These are phyloP conservation scores for Amorpha juglandis DNA, from an alignment of 2,888 invertebrate genomes.

Conservation along the genomic window DNA sequence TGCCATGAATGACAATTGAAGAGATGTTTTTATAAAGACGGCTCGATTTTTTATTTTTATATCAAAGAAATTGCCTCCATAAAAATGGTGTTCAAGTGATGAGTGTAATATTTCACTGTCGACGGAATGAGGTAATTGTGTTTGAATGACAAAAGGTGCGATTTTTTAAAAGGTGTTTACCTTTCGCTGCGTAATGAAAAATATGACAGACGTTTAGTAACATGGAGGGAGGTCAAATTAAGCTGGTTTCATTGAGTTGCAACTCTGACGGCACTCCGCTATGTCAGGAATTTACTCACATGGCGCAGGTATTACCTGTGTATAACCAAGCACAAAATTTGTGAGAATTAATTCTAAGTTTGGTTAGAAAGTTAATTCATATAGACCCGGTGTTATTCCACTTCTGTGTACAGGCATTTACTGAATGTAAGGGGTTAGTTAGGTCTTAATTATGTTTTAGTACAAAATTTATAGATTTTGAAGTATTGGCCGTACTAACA, in stretches of 20 bases:
- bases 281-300: conserved; percentile 70
- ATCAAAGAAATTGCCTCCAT: conserved; percentile 82
- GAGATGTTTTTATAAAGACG: conserved; percentile 83
- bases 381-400: too few relatives aligned
- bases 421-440: too few relatives aligned
- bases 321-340: conserved; percentile 45
- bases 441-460: too few relatives aligned
- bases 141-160: conserved; percentile 59
- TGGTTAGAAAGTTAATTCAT: too few relatives aligned
- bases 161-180: conserved; percentile 28
- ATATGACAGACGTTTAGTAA: conserved; percentile 29
- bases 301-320: conserved; percentile 50
- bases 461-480: too few relatives aligned
- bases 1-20: conserved; percentile 84
- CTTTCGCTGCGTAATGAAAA: background rate
- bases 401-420: too few relatives aligned
- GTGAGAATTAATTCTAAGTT: background rate
- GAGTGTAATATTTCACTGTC: conserved; percentile 82
- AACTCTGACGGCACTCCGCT: conserved; percentile 51
- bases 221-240: conserved; percentile 40
- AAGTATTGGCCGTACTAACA: too few relatives aligned
- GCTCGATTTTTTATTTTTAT: conserved; percentile 79
- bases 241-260: conserved; percentile 42
- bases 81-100: conserved; percentile 82
- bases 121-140: conserved; percentile 73